phyloP scores from a whole-genome alignment of 1,140 invertebrate species.

The Mylabris phalerata region DNA sequence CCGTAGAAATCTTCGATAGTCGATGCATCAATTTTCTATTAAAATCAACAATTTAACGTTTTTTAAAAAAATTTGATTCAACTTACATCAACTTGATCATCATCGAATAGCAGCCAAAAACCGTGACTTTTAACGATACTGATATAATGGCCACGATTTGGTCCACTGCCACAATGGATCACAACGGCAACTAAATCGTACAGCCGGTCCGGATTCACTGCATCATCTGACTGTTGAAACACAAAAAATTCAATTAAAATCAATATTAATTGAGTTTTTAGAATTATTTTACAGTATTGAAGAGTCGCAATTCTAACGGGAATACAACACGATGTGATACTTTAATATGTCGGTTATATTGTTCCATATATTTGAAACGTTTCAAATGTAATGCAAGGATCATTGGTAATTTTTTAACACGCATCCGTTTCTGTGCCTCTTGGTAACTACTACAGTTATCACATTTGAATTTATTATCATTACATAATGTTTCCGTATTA shows the following conservation, averaged over 20 bases:
- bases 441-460: slow-evolving; percentile 99
- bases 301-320: slow-evolving; percentile 92
- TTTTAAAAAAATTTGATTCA: not conserved
- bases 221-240: slow-evolving; percentile 83
- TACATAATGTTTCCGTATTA: slow-evolving; percentile 97
- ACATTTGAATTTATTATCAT: slow-evolving; percentile 99
- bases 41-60: slow-evolving; percentile 25
- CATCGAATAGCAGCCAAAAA: slow-evolving; percentile 98
- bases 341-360: slow-evolving; percentile 97
- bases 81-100: slow-evolving; percentile 99
- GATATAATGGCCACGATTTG: slow-evolving; percentile 99
- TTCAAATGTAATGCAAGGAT: slow-evolving; percentile 97
- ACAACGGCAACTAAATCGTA: slow-evolving; percentile 99
- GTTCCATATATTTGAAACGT: slow-evolving; percentile 98
- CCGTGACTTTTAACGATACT: slow-evolving; percentile 99
- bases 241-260: slow-evolving; percentile 19
- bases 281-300: slow-evolving; percentile 79
- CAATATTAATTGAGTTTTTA: not conserved
- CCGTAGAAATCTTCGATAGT: slow-evolving; percentile 99
- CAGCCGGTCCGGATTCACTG: slow-evolving; percentile 92
- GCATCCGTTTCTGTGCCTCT: slow-evolving; percentile 95
- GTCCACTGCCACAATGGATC: slow-evolving; percentile 97
- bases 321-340: slow-evolving; percentile 98
- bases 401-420: slow-evolving; percentile 96
- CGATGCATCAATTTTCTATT: slow-evolving; percentile 96